These are phyloP conservation scores for Ptyas mucosa DNA, from an alignment of 2,113 vertebrate genomes.

Conservation along the genomic window DNA sequence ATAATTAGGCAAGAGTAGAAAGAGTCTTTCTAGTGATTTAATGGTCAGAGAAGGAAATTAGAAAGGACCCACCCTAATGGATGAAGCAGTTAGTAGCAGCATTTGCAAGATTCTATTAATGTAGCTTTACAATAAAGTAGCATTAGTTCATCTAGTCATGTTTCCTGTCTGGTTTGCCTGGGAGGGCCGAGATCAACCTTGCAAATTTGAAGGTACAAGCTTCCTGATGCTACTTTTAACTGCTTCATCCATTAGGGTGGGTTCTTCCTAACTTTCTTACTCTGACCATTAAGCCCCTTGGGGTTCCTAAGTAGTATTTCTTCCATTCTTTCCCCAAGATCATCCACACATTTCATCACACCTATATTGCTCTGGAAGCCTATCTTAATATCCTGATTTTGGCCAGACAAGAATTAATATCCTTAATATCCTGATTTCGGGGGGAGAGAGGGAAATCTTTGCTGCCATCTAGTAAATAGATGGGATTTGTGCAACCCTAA, in stretches of 20 bases:
- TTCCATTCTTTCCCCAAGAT: not conserved
- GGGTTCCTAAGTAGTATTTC: not conserved
- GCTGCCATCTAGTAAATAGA: not conserved
- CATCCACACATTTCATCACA: not conserved
- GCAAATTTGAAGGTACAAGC: not conserved
- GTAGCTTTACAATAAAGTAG: not conserved
- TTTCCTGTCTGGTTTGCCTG: not conserved
- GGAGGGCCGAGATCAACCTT: not conserved
- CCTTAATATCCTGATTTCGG: not conserved
- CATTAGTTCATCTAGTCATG: not conserved
- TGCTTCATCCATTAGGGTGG: not conserved
- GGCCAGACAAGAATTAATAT: not conserved
- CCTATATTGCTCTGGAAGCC: not conserved
- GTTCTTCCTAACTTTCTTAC: not conserved
- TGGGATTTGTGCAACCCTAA: not conserved
- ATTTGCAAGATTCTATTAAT: not conserved
- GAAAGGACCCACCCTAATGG: not conserved
- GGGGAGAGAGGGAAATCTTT: not conserved
- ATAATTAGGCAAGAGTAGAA: not conserved
- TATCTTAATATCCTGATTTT: not conserved
- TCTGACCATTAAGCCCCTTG: not conserved
- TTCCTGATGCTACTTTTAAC: not conserved
- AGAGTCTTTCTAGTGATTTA: not conserved
- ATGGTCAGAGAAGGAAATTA: not conserved
- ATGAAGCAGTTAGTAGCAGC: not conserved